Evolutionary conservation across 2,113 vertebrate genomes (phyloP).

Genomic region (Cochlearius cochlearius): DNA sequence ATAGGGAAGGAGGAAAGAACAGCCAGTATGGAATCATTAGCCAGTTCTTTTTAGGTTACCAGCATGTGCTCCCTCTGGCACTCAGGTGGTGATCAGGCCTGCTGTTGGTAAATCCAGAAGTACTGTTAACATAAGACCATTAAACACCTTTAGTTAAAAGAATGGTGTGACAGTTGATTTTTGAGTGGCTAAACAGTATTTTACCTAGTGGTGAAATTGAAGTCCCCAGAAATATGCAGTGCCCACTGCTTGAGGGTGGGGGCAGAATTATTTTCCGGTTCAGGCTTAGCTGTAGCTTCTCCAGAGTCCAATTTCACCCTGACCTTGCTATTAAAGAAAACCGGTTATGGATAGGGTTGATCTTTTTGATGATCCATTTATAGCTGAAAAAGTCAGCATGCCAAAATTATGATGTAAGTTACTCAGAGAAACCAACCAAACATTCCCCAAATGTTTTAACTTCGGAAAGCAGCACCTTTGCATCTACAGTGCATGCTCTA

Average conservation of each 20-base stretch:
- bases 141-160: not conserved
- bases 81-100: not conserved
- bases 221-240: not conserved
- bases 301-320: not conserved
- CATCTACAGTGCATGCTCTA: not conserved
- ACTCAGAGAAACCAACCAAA: not conserved
- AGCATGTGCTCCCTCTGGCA: not conserved
- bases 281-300: not conserved
- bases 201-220: not conserved
- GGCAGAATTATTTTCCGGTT: not conserved
- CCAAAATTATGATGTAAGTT: constrained; percentile 4
- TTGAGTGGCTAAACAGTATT: not conserved
- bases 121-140: not conserved
- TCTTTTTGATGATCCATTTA: constrained; percentile 11
- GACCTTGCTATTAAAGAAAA: not conserved
- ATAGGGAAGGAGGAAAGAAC: not conserved
- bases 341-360: not conserved
- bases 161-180: not conserved
- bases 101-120: not conserved
- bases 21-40: not conserved
- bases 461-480: constrained; percentile 25
- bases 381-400: constrained; percentile 5
- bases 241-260: not conserved
- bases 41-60: not conserved
- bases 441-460: constrained; percentile 28